Evolutionary conservation across 2,113 vertebrate genomes (phyloP).

Genomic region (Cyanocitta stelleri): DNA sequence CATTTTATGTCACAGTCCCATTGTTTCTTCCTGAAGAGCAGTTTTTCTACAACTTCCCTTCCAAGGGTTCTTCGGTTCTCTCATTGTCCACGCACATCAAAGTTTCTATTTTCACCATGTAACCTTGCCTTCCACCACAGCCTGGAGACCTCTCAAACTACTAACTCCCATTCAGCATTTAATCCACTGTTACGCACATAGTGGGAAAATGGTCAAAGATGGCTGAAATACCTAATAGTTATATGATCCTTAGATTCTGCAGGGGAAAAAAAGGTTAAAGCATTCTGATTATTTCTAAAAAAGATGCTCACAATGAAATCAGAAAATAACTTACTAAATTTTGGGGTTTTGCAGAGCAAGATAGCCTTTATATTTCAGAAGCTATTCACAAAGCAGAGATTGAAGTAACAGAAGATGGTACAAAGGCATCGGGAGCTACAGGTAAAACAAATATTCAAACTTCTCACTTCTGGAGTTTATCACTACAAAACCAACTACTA

Average conservation of each 20-base stretch:
- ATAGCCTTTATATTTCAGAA: conserved; percentile 83
- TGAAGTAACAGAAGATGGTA: conserved; percentile 85
- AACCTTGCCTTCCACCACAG: neutral
- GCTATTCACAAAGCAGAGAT: conserved; percentile 84
- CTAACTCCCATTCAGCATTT: neutral
- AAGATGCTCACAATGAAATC: accelerated
- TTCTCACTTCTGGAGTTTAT: neutral
- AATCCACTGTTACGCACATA: neutral
- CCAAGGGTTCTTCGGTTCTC: neutral
- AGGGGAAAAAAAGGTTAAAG: neutral
- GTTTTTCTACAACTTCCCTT: neutral
- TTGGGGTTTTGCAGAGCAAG: conserved; percentile 66
- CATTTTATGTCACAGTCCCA: neutral
- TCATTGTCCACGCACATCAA: too few species aligned
- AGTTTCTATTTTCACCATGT: neutral
- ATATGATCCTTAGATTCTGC: neutral
- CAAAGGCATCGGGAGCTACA: conserved; percentile 81
- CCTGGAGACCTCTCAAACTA: neutral
- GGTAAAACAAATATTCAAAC: conserved; percentile 58
- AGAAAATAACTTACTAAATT: neutral
- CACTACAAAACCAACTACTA: neutral
- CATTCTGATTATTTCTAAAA: neutral
- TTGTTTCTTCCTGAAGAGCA: neutral
- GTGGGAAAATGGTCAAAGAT: neutral
- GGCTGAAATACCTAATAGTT: neutral